Percentiles rank a stretch among this genome's conserved stretches.
These are phyloP conservation scores for Morpho achilles DNA, from an alignment of 2,888 invertebrate genomes.

Conservation along the genomic window DNA sequence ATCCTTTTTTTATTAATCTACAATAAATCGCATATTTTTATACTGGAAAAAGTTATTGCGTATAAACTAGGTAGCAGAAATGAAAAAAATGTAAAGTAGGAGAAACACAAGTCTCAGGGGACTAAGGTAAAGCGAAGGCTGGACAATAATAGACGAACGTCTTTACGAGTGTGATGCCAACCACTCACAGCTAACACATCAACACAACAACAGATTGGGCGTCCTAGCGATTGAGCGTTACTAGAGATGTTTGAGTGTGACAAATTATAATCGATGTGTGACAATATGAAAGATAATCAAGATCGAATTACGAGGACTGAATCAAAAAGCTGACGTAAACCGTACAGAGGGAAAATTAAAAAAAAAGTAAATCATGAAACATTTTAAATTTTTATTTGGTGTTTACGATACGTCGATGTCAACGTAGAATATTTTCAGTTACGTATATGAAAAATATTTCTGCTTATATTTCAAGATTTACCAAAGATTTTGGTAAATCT, in stretches of 20 bases:
- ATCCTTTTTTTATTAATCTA: too few species aligned
- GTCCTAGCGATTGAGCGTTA: background rate
- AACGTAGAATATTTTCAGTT: background rate
- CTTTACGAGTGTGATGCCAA: constrained; percentile 70
- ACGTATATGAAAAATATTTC: too few species aligned
- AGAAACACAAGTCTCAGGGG: constrained; percentile 29
- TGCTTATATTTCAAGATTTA: too few species aligned
- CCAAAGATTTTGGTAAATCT: too few species aligned
- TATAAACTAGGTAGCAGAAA: background rate
- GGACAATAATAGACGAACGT: constrained; percentile 65
- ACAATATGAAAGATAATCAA: constrained; percentile 10
- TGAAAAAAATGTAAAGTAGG: constrained; percentile 20
- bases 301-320: too few species aligned
- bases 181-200: constrained; percentile 48
- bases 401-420: background rate
- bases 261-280: constrained; percentile 32
- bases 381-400: too few species aligned
- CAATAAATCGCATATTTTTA: too few species aligned
- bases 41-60: background rate
- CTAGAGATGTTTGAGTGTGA: constrained; percentile 30
- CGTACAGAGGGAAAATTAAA: too few species aligned
- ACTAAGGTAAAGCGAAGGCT: constrained; percentile 47
- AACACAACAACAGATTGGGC: constrained; percentile 44
- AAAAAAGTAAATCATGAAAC: too few species aligned
- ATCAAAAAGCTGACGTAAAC: too few species aligned